These are phyloP conservation scores for Leptothorax acervorum DNA, from an alignment of 2,888 invertebrate genomes.

Conservation along the genomic window DNA sequence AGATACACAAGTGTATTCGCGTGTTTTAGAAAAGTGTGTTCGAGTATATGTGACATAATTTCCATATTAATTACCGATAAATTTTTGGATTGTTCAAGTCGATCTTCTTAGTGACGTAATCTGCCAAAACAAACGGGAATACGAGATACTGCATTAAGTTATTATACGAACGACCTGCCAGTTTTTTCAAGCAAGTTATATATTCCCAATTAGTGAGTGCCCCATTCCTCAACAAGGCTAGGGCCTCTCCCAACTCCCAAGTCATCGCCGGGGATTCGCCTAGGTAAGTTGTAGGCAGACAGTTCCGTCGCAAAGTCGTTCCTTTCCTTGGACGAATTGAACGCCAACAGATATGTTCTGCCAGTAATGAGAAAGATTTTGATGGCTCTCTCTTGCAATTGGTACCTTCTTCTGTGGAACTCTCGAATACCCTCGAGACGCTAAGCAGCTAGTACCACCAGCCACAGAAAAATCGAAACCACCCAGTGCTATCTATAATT, in stretches of 20 bases:
- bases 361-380: constrained; percentile 94
- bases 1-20: constrained; percentile 10
- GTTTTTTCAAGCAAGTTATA: constrained; percentile 93
- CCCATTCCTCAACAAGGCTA: constrained; percentile 93
- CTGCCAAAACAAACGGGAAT: constrained; percentile 94
- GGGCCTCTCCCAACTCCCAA: constrained; percentile 87
- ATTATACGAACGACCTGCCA: constrained; percentile 94
- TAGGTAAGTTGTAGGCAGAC: constrained; percentile 82
- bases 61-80: constrained; percentile 85
- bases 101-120: constrained; percentile 91
- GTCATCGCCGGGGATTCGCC: constrained; percentile 85
- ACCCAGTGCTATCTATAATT: constrained; percentile 85
- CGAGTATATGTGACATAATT: background rate
- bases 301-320: constrained; percentile 85
- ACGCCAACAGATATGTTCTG: constrained; percentile 92
- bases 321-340: constrained; percentile 88
- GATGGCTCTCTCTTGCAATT: constrained; percentile 93
- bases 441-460: constrained; percentile 86
- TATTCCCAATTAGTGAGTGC: constrained; percentile 96
- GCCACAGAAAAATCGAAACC: constrained; percentile 85
- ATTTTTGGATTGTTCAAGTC: constrained; percentile 90
- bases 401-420: constrained; percentile 91
- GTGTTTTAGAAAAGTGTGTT: background rate
- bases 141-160: constrained; percentile 98
- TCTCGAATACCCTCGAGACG: constrained; percentile 88